These are phyloP conservation scores for Ceratosolen solmsi DNA, from an alignment of 1,140 invertebrate genomes.

Conservation along the genomic window DNA sequence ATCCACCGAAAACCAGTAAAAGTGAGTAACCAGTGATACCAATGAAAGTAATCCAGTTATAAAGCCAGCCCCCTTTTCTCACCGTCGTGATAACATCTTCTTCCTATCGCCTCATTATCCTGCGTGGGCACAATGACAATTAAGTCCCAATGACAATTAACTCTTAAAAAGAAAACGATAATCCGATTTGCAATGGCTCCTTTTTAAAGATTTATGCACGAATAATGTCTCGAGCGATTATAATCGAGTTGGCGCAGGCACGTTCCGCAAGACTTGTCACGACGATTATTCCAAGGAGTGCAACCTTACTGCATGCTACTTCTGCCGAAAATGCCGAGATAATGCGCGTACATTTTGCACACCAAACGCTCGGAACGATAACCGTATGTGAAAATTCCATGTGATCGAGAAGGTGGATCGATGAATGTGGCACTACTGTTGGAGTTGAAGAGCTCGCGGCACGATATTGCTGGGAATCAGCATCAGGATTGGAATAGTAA, in stretches of 20 bases:
- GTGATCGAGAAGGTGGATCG: background rate
- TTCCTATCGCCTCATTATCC: background rate
- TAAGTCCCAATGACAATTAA: background rate
- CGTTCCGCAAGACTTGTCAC: background rate
- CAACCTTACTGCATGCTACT: too few species aligned
- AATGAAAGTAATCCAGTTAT: too few species aligned
- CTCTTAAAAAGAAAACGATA: conserved; percentile 12
- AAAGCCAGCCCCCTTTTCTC: too few species aligned
- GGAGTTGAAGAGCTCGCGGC: too few species aligned
- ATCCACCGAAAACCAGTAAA: background rate
- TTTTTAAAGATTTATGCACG: conserved; percentile 7
- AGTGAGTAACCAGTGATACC: too few species aligned
- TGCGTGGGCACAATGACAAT: background rate
- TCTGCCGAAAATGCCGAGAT: too few species aligned
- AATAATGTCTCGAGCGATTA: background rate
- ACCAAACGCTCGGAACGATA: background rate
- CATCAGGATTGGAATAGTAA: background rate
- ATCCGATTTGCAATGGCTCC: conserved; percentile 2
- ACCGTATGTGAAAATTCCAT: background rate
- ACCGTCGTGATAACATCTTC: too few species aligned
- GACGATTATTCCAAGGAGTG: background rate
- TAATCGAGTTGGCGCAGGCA: background rate
- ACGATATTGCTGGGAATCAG: too few species aligned
- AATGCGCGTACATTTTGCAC: too few species aligned
- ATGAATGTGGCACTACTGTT: too few species aligned